phyloP scores from a whole-genome alignment of 2,797 vertebrate species.

The Sebastes paucispinis region DNA sequence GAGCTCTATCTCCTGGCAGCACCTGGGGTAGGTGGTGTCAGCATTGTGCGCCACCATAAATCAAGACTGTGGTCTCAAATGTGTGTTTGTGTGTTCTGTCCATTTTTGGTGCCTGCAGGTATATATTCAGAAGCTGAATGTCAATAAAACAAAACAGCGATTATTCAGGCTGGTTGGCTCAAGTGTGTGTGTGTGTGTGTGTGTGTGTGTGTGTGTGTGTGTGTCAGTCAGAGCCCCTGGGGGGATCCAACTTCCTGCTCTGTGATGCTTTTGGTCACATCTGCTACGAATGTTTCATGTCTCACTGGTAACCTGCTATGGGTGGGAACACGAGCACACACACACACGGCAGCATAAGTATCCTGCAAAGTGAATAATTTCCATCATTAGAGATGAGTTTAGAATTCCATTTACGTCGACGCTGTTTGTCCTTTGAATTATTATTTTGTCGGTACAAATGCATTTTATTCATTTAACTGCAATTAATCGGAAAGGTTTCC shows the following conservation, averaged over 20 bases:
- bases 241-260: conserved; percentile 85
- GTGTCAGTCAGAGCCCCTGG: conserved; percentile 72
- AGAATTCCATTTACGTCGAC: neutral
- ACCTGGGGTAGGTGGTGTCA: conserved; percentile 64
- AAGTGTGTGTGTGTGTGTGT: conserved; percentile 5
- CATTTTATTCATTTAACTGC: conserved; percentile 9
- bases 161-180: conserved; percentile 85
- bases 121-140: conserved; percentile 61
- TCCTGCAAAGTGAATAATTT: conserved; percentile 13
- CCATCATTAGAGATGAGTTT: neutral
- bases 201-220: neutral
- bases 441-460: neutral
- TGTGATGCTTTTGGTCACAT: conserved; percentile 88
- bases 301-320: conserved; percentile 83
- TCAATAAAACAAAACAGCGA: conserved; percentile 87
- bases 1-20: conserved; percentile 70
- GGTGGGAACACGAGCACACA: conserved; percentile 5
- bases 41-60: conserved; percentile 64
- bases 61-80: conserved; percentile 57
- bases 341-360: neutral
- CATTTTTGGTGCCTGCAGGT: conserved; percentile 59
- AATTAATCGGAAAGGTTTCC: neutral
- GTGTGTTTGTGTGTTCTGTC: conserved; percentile 19
- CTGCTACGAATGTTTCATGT: conserved; percentile 92
- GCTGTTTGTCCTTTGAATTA: neutral